Base-by-base conservation (phyloP, 1,140 invertebrate species). In the Rhyzopertha dominica region DNA sequence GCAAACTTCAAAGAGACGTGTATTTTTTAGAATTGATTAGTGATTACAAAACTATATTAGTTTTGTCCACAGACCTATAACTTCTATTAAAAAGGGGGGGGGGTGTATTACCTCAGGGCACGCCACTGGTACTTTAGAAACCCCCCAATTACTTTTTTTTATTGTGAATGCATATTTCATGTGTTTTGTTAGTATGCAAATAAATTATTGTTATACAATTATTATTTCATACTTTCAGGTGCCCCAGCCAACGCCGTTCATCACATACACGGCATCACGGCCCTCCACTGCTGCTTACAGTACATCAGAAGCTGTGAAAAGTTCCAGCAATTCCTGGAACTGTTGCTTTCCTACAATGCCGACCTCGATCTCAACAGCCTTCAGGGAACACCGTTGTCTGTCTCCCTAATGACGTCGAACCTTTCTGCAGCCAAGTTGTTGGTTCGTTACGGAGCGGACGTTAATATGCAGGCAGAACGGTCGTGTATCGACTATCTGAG, bases 211-310 rank as follows among this genome's bases (percentile, higher is more conserved):
- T n/a, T n/a, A n/a, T n/a, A n/a, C n/a, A n/a, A n/a, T n/a, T n/a
- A n/a, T 49, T 32, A 28, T 54, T 32, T 50, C 42, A 48, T 8
- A 26, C 24, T 13, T 35, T 12, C 54, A 73, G 75, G 73, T 46
- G 74, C 72, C 14, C 63, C 68, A 51, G 68, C 68, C 1, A 76
- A 75, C 48, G 65, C 66, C 22, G 59, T 65, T 10, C 74, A 73
- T 52, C 53, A 53, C 43, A 56, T 67, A 18, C 59, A 61, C 38
- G 58, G 63, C 4, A 55, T 51, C 43, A 62, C 71, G n/a, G 73
- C 76, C 5, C 54, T 78, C 2, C 71, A 77, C 37, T 63, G 74
- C 41, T 74, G 75, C 18, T 70, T 78, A 2, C 58, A 71, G 54
- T 58, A 68, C 24, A 58, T 70, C 3, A 50, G 58, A 0, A 50